Base-by-base conservation (phyloP, 2,113 vertebrate genomes). In the Antennarius striatus region DNA sequence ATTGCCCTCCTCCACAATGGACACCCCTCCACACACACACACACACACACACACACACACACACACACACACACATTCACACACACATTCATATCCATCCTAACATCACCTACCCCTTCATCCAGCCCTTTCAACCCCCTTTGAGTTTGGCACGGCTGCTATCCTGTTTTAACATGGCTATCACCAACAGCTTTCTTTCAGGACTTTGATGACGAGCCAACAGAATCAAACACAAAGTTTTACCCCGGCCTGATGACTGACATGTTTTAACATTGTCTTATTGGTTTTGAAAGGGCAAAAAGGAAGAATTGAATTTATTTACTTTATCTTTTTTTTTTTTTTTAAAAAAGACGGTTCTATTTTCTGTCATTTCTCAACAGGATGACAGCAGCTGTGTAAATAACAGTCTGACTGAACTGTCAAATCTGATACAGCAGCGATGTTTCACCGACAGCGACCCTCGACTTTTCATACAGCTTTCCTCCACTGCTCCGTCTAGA, bases 71-170 rank as follows among this genome's bases (percentile, higher is more conserved):
- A 22, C 63, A 71, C 67, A 63, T 10, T 63, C 42, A 57, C 40
- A 46, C 56, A 68, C 36, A 36, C 36, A 22, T 60, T 69, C 67
- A 63, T 12, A 85, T 73, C 51, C 67, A 82, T 62, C 56, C 79
- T n/a, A 58, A 70, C 58, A 58, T 55, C 73, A 71, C 77, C 73
- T 65, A 62, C 61, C 61, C 52, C 66, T 86, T 71, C 69, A 72
- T 77, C 56, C 67, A 39, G 53, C 61, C 49, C 54, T 63, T 83
- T 52, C 57, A 58, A 54, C 57, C 70, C 63, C 52, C 68, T 32
- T 57, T 15, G 48, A 60, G 56, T 66, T 78, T 80, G 68, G 78
- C 77, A 72, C 52, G 11, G 55, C 51, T 75, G 45, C 54, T 66
- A 43, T 73, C 65, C 59, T 36, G 49, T 65, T 75, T 75, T 74